These are phyloP conservation scores for Anthopleura xanthogrammica DNA, from an alignment of 92 coral and sea anemone species.

Conservation along the genomic window DNA sequence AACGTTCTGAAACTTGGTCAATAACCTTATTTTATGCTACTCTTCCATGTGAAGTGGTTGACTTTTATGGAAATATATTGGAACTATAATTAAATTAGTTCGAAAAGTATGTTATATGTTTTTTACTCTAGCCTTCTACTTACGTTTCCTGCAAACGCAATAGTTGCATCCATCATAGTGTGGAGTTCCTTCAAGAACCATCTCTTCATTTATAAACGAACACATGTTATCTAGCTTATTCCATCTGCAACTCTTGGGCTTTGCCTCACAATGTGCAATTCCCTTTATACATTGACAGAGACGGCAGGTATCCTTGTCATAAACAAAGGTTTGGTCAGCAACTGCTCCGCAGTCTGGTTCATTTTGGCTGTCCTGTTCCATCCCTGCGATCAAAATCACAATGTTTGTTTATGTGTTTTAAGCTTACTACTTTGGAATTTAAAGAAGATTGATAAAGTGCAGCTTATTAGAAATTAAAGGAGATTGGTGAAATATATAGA, in stretches of 20 bases:
- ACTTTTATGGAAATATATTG: too few species aligned
- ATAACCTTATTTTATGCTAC: too few species aligned
- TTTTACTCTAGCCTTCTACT: not conserved
- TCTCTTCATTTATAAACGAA: slow-evolving; percentile 57
- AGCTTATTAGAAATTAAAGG: not conserved
- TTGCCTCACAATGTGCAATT: slow-evolving; percentile 49
- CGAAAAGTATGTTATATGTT: too few species aligned
- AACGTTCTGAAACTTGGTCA: too few species aligned
- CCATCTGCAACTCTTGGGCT: slow-evolving; percentile 47
- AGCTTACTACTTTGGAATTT: not conserved
- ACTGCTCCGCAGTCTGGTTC: slow-evolving; percentile 22
- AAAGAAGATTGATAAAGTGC: not conserved
- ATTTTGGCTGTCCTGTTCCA: not conserved
- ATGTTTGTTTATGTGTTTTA: too few species aligned
- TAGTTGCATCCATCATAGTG: slow-evolving; percentile 92
- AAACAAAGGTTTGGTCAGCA: slow-evolving; percentile 53
- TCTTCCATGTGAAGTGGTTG: too few species aligned
- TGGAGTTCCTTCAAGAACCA: slow-evolving; percentile 51
- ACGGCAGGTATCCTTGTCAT: slow-evolving; percentile 66
- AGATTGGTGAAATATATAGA: too few species aligned
- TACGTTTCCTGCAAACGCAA: slow-evolving; percentile 88
- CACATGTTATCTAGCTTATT: slow-evolving; percentile 50
- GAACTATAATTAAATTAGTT: too few species aligned
- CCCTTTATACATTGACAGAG: slow-evolving; percentile 76
- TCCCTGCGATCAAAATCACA: not conserved